Conservation (phyloP, 2,797 vertebrate genomes). For the Paedocypris micromegethes region DNA sequence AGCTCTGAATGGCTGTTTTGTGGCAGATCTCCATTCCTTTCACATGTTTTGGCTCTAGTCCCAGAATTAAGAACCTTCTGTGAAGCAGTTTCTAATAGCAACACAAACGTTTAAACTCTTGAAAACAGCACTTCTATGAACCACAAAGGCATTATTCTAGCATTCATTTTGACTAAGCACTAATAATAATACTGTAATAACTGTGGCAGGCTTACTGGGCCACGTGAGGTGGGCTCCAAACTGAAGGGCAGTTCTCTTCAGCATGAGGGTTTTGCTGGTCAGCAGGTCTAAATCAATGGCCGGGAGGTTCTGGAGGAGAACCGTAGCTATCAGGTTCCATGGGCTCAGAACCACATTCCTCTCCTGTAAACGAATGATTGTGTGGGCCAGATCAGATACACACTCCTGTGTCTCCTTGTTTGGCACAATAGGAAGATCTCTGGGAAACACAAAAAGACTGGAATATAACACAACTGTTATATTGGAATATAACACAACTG, state of each 20-base stretch:
- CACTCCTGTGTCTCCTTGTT: constrained; percentile 75
- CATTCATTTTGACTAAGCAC: too few species aligned
- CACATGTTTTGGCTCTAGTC: constrained; percentile 20
- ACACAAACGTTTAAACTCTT: too few species aligned
- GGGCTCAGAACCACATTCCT: constrained; percentile 78
- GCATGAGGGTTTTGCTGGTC: constrained; percentile 77
- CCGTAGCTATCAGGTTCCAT: constrained; percentile 76
- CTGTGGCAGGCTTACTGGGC: constrained; percentile 72
- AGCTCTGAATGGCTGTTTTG: constrained; percentile 11
- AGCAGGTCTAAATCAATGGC: constrained; percentile 73
- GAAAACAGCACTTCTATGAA: too few species aligned
- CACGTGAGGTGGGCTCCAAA: constrained; percentile 81
- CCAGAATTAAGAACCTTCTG: constrained; percentile 7
- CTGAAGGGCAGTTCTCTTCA: constrained; percentile 73
- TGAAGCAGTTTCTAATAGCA: too few species aligned
- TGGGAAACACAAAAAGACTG: constrained; percentile 44
- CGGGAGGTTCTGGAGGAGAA: constrained; percentile 79
- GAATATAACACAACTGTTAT: too few species aligned
- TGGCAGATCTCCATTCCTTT: background rate
- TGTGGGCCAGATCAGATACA: constrained; percentile 77
- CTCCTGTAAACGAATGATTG: constrained; percentile 81
- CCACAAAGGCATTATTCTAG: too few species aligned
- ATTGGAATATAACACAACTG: too few species aligned
- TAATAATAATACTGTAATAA: background rate
- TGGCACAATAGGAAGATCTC: constrained; percentile 82